Percentiles rank a stretch among this genome's conserved stretches.
phyloP scores from a whole-genome alignment of 2,888 invertebrate species.

The Amblyteles armatorius region DNA sequence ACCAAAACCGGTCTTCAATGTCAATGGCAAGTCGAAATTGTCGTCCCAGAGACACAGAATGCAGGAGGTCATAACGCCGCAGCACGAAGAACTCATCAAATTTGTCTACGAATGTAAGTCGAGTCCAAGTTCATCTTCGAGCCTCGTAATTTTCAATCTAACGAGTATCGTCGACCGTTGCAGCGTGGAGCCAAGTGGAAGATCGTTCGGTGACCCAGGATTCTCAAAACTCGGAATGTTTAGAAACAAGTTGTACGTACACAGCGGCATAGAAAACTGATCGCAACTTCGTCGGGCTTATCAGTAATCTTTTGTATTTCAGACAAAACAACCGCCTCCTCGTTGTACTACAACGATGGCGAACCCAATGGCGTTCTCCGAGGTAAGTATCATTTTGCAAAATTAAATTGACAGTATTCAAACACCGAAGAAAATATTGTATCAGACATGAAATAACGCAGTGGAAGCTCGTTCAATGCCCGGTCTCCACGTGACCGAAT shows the following conservation, averaged over 20 bases:
- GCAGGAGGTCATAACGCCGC: conserved; percentile 89
- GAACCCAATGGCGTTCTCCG: conserved; percentile 89
- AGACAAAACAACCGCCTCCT: conserved; percentile 82
- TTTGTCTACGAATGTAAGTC: conserved; percentile 93
- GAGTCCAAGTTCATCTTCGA: conserved; percentile 78
- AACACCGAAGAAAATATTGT: neutral
- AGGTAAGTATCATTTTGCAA: conserved; percentile 76
- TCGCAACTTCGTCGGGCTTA: neutral
- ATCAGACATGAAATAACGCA: no score
- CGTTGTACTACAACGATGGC: conserved; percentile 90
- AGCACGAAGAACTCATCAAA: conserved; percentile 95
- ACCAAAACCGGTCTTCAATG: conserved; percentile 93
- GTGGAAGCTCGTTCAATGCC: no score
- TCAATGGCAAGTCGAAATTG: conserved; percentile 88
- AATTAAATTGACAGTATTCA: neutral
- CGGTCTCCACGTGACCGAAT: no score
- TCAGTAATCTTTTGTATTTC: conserved; percentile 78
- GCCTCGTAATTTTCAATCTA: conserved; percentile 25
- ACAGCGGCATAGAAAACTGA: neutral
- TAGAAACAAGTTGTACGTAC: conserved; percentile 70
- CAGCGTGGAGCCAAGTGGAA: conserved; percentile 90
- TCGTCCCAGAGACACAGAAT: conserved; percentile 87
- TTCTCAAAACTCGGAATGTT: conserved; percentile 85
- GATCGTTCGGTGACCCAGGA: conserved; percentile 75
- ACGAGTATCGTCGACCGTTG: conserved; percentile 59